Evolutionary conservation across 2,113 vertebrate species (phyloP).

Genomic region (Elephantulus edwardii): DNA sequence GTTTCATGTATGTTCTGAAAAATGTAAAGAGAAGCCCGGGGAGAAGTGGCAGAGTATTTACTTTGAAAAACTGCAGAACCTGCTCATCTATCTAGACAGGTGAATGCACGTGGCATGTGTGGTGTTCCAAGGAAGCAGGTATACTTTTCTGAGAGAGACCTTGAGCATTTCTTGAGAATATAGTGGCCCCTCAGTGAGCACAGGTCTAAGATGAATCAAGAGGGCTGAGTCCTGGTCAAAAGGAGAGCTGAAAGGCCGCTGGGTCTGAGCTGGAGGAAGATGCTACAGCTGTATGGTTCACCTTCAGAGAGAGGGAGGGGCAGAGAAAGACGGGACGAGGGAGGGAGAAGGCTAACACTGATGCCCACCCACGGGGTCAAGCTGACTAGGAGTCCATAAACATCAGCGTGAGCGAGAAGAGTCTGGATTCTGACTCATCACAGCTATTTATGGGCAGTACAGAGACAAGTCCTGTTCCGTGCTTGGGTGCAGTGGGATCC

Average conservation of each 20-base stretch:
- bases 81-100: neutral
- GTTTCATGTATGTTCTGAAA: constrained; percentile 20
- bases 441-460: neutral
- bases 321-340: neutral
- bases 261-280: neutral
- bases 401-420: neutral
- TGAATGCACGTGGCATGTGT: fast-evolving
- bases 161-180: neutral
- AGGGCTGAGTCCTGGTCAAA: neutral
- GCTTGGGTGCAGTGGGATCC: neutral
- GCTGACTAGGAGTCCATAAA: neutral
- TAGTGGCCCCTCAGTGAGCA: neutral
- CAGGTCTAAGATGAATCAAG: neutral
- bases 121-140: neutral
- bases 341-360: neutral
- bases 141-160: constrained; percentile 10
- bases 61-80: neutral
- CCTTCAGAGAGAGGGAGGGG: neutral
- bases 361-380: neutral
- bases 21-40: constrained; percentile 13
- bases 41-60: neutral
- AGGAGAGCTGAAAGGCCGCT: neutral
- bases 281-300: neutral
- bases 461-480: constrained; percentile 14
- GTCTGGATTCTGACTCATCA: neutral